phyloP scores from a whole-genome alignment of 2,888 invertebrate species.

The Operophtera brumata region DNA sequence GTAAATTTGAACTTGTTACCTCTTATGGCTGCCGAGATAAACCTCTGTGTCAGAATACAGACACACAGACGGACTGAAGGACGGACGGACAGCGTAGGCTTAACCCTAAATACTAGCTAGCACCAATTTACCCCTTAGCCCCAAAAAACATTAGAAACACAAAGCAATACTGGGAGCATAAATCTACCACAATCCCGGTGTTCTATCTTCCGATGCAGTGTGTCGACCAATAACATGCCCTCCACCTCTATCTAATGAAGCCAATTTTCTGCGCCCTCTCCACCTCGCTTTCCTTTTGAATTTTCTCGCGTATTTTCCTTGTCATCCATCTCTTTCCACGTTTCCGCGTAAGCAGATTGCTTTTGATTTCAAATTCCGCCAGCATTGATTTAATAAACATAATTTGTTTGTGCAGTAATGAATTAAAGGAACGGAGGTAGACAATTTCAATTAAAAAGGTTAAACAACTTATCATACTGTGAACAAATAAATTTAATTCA shows the following conservation, averaged over 20 bases:
- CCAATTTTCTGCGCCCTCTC: constrained; percentile 73
- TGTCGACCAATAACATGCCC: constrained; percentile 52
- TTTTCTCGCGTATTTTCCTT: constrained; percentile 76
- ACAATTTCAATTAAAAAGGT: neutral
- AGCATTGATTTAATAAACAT: constrained; percentile 68
- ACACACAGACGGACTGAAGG: no score
- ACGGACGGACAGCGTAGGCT: no score
- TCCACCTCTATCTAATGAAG: constrained; percentile 74
- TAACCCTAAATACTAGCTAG: neutral
- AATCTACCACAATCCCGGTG: constrained; percentile 8
- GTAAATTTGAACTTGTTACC: no score
- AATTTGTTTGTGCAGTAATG: constrained; percentile 38
- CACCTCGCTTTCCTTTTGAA: constrained; percentile 74
- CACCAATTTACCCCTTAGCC: neutral
- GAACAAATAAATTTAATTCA: no score
- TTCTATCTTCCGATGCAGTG: constrained; percentile 40
- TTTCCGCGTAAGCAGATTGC: constrained; percentile 73
- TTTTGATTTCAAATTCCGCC: constrained; percentile 74
- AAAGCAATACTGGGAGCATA: constrained; percentile 11
- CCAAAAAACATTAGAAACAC: constrained; percentile 5
- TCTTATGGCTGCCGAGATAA: no score
- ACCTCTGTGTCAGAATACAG: no score
- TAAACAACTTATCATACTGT: no score
- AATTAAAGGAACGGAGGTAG: constrained; percentile 12
- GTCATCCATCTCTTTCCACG: constrained; percentile 74